Evolutionary conservation across 2,797 vertebrate species (phyloP).

Genomic region (Pseudocheirus occidentalis): DNA sequence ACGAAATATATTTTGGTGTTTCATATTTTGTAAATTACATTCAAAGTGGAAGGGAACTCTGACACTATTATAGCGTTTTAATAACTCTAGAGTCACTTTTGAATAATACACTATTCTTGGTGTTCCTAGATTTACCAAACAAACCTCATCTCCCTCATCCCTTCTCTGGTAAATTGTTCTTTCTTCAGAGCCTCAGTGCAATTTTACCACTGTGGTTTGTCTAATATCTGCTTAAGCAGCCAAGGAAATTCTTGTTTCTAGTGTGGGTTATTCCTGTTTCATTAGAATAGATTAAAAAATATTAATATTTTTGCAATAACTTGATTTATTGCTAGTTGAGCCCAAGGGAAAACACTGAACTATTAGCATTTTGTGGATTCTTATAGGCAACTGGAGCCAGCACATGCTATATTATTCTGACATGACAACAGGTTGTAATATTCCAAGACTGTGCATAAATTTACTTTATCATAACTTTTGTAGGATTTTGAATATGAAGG

Average conservation of each 20-base stretch:
- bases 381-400: constrained; percentile 11
- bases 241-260: constrained; percentile 35
- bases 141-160: neutral
- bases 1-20: constrained; percentile 31
- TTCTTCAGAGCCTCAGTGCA: constrained; percentile 8
- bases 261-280: neutral
- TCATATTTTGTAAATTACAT: constrained; percentile 27
- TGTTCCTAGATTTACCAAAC: neutral
- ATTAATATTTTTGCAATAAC: constrained; percentile 30
- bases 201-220: neutral
- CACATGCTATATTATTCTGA: constrained; percentile 37
- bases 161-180: neutral
- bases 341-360: constrained; percentile 35
- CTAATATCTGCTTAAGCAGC: constrained; percentile 39
- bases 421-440: neutral
- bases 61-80: neutral
- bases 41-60: constrained; percentile 10
- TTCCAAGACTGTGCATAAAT: neutral
- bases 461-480: neutral
- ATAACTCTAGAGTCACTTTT: constrained; percentile 8
- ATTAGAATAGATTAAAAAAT: neutral
- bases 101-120: constrained; percentile 1
- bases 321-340: constrained; percentile 32
- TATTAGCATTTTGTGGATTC: constrained; percentile 48
- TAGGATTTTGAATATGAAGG: neutral